Base-by-base conservation (phyloP, 2,797 vertebrate species). In the Crenuchus spilurus region DNA sequence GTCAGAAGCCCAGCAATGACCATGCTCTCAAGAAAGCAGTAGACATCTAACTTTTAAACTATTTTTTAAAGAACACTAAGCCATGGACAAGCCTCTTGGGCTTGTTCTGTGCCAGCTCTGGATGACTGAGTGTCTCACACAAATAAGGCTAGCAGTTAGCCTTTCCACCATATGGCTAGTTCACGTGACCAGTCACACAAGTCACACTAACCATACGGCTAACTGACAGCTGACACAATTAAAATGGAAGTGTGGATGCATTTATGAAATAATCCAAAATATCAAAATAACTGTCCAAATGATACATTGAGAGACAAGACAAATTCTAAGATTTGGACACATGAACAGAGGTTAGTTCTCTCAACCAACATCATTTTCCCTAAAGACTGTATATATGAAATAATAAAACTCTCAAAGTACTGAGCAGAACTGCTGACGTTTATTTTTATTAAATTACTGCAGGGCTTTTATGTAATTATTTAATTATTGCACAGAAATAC, bases 161-260 rank as follows among this genome's bases (percentile, higher is more conserved):
- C 14, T 55, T 14, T 28, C 52, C 26, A 31, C 6, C 52, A 55
- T 31, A 55, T 55, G 52, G 52, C 16, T 31, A 8, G 4, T 13
- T 41, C 57, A 37, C 35, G 1, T 16, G 35, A 9, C 18, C 22
- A 18, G 30, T 35, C 14, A 26, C 46, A 72, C 30, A 22, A 1
- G 24, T 55, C 63, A 72, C 65, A 68, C 35, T 62, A 57, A 73
- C 57, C 39, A 37, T 16, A 42, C 9, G 42, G 16, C 22, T 42
- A 8, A 61, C 35, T 24, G 37, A 28, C 60, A 62, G 37, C 14
- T 62, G 52, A 55, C 46, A 49, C 24, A 49, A 49, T 22, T 22
- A 49, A 46, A 49, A 49, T 1, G 4, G 3, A 26, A 28, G 24
- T 52, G 9, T 2, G 20, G 48, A 11, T 39, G 57, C n/a, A n/a